Conservation (phyloP, 2,888 invertebrate species). For the Chymomyza amoena region DNA sequence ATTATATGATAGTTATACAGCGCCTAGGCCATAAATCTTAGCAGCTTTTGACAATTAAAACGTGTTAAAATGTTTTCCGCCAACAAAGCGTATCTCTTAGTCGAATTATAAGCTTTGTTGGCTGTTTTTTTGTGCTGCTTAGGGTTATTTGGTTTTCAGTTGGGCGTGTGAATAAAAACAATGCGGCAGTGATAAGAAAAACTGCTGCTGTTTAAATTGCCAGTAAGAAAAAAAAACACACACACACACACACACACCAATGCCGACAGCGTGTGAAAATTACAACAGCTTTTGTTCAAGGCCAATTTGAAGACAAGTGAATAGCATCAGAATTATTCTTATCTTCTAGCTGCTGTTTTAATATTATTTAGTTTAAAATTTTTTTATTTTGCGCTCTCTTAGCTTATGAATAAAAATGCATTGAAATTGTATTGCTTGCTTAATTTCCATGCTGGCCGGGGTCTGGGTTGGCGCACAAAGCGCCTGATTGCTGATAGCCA, state of each 20-base stretch:
- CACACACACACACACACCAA: constrained; percentile 19
- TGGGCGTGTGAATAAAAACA: constrained; percentile 74
- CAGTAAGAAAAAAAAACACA: not conserved
- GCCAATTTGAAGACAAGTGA: constrained; percentile 13
- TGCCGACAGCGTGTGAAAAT: constrained; percentile 66
- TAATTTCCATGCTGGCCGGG: constrained; percentile 37
- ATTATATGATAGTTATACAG: not conserved
- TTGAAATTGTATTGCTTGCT: constrained; percentile 36
- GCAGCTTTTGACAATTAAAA: not conserved
- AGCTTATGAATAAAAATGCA: constrained; percentile 41
- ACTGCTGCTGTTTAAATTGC: constrained; percentile 8
- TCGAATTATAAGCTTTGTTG: constrained; percentile 5
- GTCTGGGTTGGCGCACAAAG: constrained; percentile 62
- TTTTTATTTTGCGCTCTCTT: constrained; percentile 34
- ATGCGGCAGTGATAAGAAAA: constrained; percentile 65
- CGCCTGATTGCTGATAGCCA: constrained; percentile 74
- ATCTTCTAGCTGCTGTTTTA: constrained; percentile 3
- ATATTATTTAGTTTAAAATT: constrained; percentile 18
- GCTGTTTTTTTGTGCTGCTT: constrained; percentile 31
- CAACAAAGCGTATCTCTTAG: not conserved
- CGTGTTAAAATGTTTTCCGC: too few species aligned
- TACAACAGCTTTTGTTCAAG: constrained; percentile 27
- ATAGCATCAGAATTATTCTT: not conserved
- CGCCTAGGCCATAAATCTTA: not conserved
- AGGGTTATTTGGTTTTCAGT: constrained; percentile 45